Conservation (phyloP, 2,113 vertebrate species). For the Excalfactoria chinensis region DNA sequence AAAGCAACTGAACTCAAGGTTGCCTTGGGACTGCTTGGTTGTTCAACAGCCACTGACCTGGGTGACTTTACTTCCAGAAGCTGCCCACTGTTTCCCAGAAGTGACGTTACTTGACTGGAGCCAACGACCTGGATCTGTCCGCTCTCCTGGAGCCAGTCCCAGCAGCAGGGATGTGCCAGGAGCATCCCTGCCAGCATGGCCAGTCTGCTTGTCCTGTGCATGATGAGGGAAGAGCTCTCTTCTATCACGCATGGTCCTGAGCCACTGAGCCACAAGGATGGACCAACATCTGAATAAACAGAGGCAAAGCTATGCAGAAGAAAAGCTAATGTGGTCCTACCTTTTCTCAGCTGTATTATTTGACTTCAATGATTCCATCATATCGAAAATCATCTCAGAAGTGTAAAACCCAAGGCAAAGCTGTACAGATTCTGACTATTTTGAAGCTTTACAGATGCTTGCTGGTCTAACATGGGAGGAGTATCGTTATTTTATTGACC, state of each 20-base stretch:
- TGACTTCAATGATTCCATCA: not conserved
- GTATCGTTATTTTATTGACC: slow-evolving; percentile 30
- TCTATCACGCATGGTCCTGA: not conserved
- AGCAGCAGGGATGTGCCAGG: not conserved
- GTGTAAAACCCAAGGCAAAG: slow-evolving; percentile 14
- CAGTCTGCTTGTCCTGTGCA: not conserved
- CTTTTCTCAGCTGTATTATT: not conserved
- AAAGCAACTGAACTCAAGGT: not conserved
- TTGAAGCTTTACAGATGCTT: slow-evolving; percentile 54
- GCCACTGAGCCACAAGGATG: not conserved
- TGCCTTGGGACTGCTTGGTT: not conserved
- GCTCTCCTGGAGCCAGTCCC: not conserved
- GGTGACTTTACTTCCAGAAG: not conserved
- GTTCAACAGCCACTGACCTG: not conserved
- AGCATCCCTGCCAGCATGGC: not conserved
- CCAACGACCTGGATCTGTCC: not conserved
- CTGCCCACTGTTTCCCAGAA: not conserved
- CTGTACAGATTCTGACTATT: not conserved
- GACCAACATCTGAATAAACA: not conserved
- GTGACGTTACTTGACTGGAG: not conserved
- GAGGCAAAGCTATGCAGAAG: not conserved
- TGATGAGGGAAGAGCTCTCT: not conserved
- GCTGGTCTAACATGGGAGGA: not conserved
- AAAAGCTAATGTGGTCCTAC: not conserved
- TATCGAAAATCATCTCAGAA: not conserved